These are phyloP conservation scores for Shinisaurus crocodilurus DNA, from an alignment of 2,113 vertebrate species.

Conservation along the genomic window DNA sequence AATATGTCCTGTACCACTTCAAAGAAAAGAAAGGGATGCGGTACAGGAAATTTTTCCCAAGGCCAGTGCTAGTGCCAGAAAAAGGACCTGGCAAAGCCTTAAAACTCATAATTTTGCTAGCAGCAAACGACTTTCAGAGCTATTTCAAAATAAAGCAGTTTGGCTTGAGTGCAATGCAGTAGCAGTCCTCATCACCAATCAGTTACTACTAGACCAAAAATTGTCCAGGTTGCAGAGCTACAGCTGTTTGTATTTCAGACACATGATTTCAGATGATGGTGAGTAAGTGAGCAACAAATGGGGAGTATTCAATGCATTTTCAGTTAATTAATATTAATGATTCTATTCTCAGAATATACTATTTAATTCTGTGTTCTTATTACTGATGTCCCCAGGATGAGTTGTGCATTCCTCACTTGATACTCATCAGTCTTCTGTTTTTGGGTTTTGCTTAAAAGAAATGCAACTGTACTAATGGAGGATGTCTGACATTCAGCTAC, in stretches of 20 bases:
- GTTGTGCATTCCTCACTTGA: background rate
- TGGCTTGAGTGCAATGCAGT: background rate
- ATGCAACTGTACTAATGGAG: background rate
- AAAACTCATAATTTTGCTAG: background rate
- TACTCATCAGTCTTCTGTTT: background rate
- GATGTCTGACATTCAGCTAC: background rate
- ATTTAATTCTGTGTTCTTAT: background rate
- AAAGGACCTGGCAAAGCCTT: background rate
- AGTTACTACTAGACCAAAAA: too few species aligned
- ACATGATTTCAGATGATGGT: background rate
- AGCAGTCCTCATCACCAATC: background rate
- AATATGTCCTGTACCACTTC: background rate
- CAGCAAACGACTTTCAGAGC: background rate
- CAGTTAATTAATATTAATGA: conserved; percentile 12
- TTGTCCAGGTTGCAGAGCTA: background rate
- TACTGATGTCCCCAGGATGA: background rate
- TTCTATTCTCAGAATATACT: background rate
- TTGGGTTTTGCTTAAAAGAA: background rate
- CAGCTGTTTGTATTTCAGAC: background rate
- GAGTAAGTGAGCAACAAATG: background rate
- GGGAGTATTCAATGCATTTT: background rate
- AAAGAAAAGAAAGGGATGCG: background rate
- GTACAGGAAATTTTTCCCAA: background rate
- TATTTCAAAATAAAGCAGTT: background rate
- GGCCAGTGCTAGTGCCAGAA: background rate